Base-by-base conservation (phyloP, 2,797 vertebrate genomes). In the Selene dorsalis region DNA sequence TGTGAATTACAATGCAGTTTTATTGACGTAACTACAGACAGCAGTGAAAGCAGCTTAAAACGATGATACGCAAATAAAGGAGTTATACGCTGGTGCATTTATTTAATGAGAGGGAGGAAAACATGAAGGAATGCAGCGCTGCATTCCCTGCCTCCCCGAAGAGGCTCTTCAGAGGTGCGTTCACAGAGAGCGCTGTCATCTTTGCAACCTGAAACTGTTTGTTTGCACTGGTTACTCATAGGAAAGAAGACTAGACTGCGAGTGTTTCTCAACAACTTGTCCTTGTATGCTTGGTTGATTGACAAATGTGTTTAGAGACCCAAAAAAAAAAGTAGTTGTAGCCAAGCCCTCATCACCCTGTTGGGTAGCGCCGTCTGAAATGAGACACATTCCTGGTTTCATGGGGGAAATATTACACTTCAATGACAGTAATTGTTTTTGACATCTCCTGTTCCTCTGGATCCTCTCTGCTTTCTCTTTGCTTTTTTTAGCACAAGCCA, bases 301-400 rank as follows among this genome's bases (percentile, higher is more conserved):
- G 89, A 93, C 85, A 80, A 69, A 77, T 62, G 75, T 90, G 87
- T 91, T 93, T 91, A 78, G 78, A 91, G 80, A 91, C 80, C 61
- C 88, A 8, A 35, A 35, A 35, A 35, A 8, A 55, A 67, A 70
- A 70, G 58, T 3, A 61, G 75, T 38, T 11, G 64, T 14, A 48
- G 50, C 28, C 4, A 55, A 48, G 76, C 53, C 73, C 53, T 63
- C 13, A 5, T 41, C n/a, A 30, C 65, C 28, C 79, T 14, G 62
- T n/a, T 43, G 69, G 74, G 77, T 18, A 69, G 30, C 11, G 18
- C 41, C 6, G 24, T 17, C 69, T 75, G 68, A 75, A 66, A 74
- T 17, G 0, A 63, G 58, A 75, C 52, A 0, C 76, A 73, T 72
- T 80, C 75, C 67, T 56, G 12, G 43, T 57, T 79, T 72, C 60